Conservation (phyloP, 2,797 vertebrate species). For the Melanogrammus aeglefinus region DNA sequence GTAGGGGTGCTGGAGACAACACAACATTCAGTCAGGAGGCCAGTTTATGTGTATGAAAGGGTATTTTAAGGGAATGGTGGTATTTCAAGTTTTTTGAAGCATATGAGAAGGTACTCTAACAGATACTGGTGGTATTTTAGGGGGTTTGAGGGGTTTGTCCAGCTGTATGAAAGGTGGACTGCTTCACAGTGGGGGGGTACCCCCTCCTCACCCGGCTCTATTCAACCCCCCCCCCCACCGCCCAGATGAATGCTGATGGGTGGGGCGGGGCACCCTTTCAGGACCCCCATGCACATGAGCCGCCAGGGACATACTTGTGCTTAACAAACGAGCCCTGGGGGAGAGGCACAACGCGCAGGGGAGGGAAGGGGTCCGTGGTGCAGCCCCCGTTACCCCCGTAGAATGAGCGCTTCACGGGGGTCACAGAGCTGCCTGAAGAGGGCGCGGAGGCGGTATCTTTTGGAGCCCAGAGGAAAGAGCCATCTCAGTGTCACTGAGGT, state of each 20-base stretch:
- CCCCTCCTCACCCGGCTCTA: conserved; percentile 77
- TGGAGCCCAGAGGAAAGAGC: conserved; percentile 38
- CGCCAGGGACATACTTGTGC: conserved; percentile 84
- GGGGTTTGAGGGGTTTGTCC: no score
- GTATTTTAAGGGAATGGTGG: no score
- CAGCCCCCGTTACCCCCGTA: conserved; percentile 79
- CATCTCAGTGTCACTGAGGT: conserved; percentile 10
- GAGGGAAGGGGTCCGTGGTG: conserved; percentile 78
- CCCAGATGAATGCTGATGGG: conserved; percentile 88
- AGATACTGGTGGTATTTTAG: no score
- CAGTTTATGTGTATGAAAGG: no score
- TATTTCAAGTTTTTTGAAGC: no score
- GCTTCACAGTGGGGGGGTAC: no score
- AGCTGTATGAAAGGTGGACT: no score
- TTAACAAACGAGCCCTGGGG: conserved; percentile 88
- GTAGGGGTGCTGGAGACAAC: conserved; percentile 89
- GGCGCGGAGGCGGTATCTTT: conserved; percentile 34
- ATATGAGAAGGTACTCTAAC: no score
- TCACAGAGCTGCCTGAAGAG: conserved; percentile 31
- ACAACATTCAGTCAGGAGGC: background rate
- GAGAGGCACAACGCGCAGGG: conserved; percentile 62
- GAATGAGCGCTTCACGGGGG: conserved; percentile 76
- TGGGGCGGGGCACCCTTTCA: conserved; percentile 89
- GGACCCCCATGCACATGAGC: conserved; percentile 77
- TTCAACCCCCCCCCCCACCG: conserved; percentile 63